Evolutionary conservation across 2,797 vertebrate genomes (phyloP), one percentile per base, ranked within the genome.

Genomic region (Coregonus suidteri): DNA sequence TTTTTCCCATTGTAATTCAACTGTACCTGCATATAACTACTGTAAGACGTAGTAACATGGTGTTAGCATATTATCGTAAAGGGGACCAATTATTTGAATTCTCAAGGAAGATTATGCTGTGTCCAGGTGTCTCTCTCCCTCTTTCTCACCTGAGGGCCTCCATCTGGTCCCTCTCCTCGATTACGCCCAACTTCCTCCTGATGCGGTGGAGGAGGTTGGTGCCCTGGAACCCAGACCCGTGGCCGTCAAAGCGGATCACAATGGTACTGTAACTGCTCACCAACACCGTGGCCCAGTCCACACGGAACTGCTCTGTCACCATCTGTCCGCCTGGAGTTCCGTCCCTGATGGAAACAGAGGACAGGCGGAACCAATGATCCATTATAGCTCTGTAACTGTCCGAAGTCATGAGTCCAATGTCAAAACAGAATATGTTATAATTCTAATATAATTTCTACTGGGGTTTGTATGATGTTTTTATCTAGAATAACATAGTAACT

Each of bases 191-290:
- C 72, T 85, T 94, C 81, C 93, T 93, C 83, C 88, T 92, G 78
- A 99, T 94, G 74, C 96, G 95, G 0, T 99, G 97, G 54, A 99
- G 92, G 0, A 99, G 91, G 86, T 96, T 97, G 75, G 97, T 97
- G 1, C 98, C 98, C 84, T 96, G 97, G 86, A 97, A 99, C 70
- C 98, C 98, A 0, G 97, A 99, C 82, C 98, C 98, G 0, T 97
- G 95, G 30, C 98, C 97, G 0, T 99, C 98, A 0, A 98, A 97
- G 81, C 95, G 95, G 79, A 98, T 91, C 74, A 98, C 95, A 3
- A 99, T 93, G 69, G 94, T 92, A 0, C 92, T 92, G 71, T 96
- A 97, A 73, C 94, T 96, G 93, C 98, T 99, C 91, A 99, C 96
- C 94, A 99, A 89, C 37, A 94, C 96, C 0, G 96, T 96, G 78